phyloP scores from a whole-genome alignment of 2,113 vertebrate genomes.

The Carassius gibelio region DNA sequence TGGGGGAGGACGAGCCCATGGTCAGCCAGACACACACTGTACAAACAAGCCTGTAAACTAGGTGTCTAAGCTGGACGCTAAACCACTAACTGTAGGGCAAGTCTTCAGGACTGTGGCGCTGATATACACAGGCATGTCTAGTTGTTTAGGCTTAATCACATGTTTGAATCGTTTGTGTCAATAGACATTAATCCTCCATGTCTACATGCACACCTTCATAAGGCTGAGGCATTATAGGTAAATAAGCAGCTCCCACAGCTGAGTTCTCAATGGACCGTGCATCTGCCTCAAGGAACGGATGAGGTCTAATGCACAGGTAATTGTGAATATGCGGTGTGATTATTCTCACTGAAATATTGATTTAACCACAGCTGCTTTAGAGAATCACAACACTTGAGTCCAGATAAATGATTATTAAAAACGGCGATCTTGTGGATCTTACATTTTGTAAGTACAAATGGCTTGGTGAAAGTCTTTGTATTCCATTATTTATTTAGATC shows the following conservation, averaged over 20 bases:
- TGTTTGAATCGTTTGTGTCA: conserved; percentile 47
- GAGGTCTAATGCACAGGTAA: neutral
- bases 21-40: conserved; percentile 34
- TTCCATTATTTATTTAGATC: neutral
- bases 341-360: conserved; percentile 2
- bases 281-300: neutral
- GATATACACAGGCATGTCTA: neutral
- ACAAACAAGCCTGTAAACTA: conserved; percentile 14
- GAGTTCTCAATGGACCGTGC: conserved; percentile 21
- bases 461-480: neutral
- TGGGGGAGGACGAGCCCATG: conserved; percentile 58
- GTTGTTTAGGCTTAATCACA: conserved; percentile 48
- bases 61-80: conserved; percentile 16
- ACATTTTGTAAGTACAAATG: neutral
- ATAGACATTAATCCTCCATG: conserved; percentile 32
- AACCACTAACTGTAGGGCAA: conserved; percentile 35
- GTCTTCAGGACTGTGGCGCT: conserved; percentile 8
- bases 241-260: conserved; percentile 13
- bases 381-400: conserved; percentile 2
- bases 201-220: conserved; percentile 26
- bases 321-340: conserved; percentile 11
- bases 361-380: conserved; percentile 1
- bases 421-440: neutral
- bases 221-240: conserved; percentile 3
- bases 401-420: neutral